Evolutionary conservation across 1,140 invertebrate species (phyloP).

Genomic region (Orussus abietinus): DNA sequence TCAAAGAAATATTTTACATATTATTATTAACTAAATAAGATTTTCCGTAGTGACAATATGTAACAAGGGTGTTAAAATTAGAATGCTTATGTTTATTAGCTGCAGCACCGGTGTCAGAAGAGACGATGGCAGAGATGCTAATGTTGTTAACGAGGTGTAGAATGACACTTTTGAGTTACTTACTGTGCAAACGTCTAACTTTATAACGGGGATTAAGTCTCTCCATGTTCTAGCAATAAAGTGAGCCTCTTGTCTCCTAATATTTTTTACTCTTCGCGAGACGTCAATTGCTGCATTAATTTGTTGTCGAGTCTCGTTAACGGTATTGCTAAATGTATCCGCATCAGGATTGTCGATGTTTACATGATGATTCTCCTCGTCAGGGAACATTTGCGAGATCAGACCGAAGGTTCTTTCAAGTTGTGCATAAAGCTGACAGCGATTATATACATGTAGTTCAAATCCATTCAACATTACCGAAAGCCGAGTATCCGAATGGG

Average conservation of each 20-base stretch:
- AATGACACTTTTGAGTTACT: slow-evolving; percentile 31
- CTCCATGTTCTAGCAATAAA: slow-evolving; percentile 86
- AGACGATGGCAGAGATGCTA: no score
- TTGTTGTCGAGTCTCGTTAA: slow-evolving; percentile 60
- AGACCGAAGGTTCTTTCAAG: slow-evolving; percentile 88
- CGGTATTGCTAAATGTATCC: slow-evolving; percentile 49
- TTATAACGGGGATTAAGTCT: slow-evolving; percentile 95
- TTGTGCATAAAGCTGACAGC: slow-evolving; percentile 81
- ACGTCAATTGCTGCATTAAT: slow-evolving; percentile 62
- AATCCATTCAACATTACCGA: slow-evolving; percentile 94
- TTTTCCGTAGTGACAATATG: no score
- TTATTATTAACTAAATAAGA: background rate
- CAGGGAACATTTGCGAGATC: slow-evolving; percentile 70
- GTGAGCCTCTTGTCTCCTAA: slow-evolving; percentile 47
- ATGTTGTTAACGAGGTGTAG: no score
- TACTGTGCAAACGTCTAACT: slow-evolving; percentile 85
- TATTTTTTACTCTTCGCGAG: slow-evolving; percentile 45
- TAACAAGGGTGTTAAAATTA: no score
- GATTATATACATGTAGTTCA: slow-evolving; percentile 94
- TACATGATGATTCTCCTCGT: slow-evolving; percentile 40
- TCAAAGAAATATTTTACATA: slow-evolving; percentile 1
- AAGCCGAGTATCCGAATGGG: slow-evolving; percentile 90
- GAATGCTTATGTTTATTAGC: no score
- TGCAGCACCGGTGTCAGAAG: no score
- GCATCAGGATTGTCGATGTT: slow-evolving; percentile 41